Conservation (phyloP, 2,888 invertebrate species). For the Mimachlamys varia region DNA sequence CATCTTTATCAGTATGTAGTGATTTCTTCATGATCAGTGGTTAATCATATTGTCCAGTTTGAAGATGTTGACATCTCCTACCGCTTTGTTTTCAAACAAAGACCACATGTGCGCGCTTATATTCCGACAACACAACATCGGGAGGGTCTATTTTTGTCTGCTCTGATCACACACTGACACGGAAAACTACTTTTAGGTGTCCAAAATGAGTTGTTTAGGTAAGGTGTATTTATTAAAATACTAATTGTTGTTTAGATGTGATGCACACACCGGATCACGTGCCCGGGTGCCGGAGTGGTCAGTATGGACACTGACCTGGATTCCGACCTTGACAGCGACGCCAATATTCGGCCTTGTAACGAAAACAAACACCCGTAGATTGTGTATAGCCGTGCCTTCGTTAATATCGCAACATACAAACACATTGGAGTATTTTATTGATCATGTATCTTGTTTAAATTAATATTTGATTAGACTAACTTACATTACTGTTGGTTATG, state of each 20-base stretch:
- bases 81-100: conserved; percentile 54
- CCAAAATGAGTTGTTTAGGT: background rate
- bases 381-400: too few species aligned
- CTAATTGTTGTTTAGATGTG: background rate
- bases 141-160: conserved; percentile 28
- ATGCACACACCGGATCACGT: conserved; percentile 5
- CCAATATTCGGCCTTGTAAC: conserved; percentile 39
- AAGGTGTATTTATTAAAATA: background rate
- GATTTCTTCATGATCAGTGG: background rate
- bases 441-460: background rate
- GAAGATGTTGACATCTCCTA: background rate
- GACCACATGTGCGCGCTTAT: conserved; percentile 47
- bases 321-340: conserved; percentile 41
- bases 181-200: conserved; percentile 3
- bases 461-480: background rate
- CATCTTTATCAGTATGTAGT: conserved; percentile 26
- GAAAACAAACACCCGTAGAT: conserved; percentile 16
- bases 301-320: background rate
- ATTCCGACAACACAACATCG: conserved; percentile 25
- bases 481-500: too few species aligned
- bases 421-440: too few species aligned
- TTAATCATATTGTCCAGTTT: conserved; percentile 39
- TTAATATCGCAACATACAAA: too few species aligned
- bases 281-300: background rate
- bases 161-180: background rate